phyloP scores from a whole-genome alignment of 2,888 invertebrate genomes.

The Tigriopus californicus region DNA sequence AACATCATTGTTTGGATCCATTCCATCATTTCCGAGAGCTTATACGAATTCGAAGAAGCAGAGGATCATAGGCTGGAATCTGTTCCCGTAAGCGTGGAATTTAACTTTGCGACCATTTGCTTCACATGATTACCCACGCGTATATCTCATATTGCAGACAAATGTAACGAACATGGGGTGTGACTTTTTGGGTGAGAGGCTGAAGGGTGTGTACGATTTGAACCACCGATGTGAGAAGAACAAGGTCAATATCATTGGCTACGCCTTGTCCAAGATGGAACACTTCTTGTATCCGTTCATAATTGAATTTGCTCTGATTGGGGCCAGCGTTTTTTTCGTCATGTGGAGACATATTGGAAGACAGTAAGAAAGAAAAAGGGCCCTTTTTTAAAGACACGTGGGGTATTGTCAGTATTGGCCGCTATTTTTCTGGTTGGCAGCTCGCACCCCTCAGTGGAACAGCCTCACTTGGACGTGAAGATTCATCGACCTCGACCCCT shows the following conservation, averaged over 20 bases:
- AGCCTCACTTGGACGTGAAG: too few relatives aligned
- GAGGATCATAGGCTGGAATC: not conserved
- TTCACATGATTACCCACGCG: too few relatives aligned
- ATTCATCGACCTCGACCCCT: not conserved
- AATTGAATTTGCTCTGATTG: constrained; percentile 84
- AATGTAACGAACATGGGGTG: not conserved
- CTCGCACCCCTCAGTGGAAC: too few relatives aligned
- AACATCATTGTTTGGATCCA: not conserved
- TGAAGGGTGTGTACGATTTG: not conserved
- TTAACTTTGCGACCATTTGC: too few relatives aligned
- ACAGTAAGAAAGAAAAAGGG: too few relatives aligned
- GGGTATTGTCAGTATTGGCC: too few relatives aligned
- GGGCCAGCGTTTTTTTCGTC: constrained; percentile 80
- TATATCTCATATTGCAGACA: too few relatives aligned
- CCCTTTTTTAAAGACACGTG: too few relatives aligned
- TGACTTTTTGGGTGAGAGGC: not conserved
- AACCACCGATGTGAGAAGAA: not conserved
- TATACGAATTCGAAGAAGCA: not conserved
- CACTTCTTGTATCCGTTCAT: constrained; percentile 90
- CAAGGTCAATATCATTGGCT: constrained; percentile 55
- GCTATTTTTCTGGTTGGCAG: too few relatives aligned
- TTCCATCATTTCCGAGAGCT: not conserved
- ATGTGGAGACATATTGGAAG: constrained; percentile 80
- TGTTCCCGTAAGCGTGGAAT: too few relatives aligned
- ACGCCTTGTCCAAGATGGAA: constrained; percentile 72